Evolutionary conservation across 2,888 invertebrate genomes (phyloP), one percentile per base, ranked within the genome.

Genomic region (Calliopum simillimum): DNA sequence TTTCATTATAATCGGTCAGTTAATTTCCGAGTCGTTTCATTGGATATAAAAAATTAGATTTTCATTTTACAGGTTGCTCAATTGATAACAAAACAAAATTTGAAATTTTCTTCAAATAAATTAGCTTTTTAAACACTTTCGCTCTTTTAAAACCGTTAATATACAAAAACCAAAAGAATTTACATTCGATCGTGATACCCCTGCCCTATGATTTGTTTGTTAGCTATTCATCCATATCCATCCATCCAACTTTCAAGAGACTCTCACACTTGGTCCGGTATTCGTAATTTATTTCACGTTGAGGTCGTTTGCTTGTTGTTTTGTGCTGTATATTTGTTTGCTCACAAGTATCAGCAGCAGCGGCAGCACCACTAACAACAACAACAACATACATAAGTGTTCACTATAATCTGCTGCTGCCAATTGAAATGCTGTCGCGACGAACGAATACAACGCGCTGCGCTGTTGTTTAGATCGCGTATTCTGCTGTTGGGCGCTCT

Each of bases 271-370:
- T 23, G 14, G 12, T 43, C 14, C n/a, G 43, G 46, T 43, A 33
- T 33, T 33, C 4, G 33, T 69, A 62, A 53, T 55, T 69, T 69
- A 69, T 63, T 64, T 58, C 64, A 47, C 64, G 47, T 64, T 55
- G 56, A 33, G 58, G 56, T 69, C 56, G 64, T 56, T 69, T 56
- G 68, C 63, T 67, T 71, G 58, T 63, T 67, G 56, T 53, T 47
- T 46, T 64, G 69, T 46, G 56, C 61, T 49, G 12, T 21, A 4
- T 43, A 43, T 67, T 56, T 16, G 62, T 62, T 49, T 61, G 61
- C 59, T 16, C 33, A 59, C 55, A 13, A 55, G 66, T 55, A 59
- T 19, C 3, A 41, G 44, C 14, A 16, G 19, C 61, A 61, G 8
- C 43, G 12, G 16, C 46, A 19, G 11, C 13, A 19, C 5, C 16